Conservation (phyloP, 2,888 invertebrate genomes). For the Melanophora roralis region DNA sequence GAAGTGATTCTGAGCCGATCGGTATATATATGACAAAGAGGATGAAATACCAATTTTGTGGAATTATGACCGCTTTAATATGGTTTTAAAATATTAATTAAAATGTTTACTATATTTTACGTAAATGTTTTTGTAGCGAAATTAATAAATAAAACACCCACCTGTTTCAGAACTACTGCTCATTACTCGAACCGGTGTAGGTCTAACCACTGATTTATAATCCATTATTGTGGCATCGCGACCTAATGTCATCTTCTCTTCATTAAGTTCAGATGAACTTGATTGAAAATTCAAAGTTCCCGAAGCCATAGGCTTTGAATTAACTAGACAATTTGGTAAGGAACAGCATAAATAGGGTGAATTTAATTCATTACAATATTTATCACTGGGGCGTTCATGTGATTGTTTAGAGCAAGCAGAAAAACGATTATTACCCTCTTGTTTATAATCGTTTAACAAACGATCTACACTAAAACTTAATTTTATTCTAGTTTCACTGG, state of each 20-base stretch:
- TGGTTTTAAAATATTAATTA: too few relatives aligned
- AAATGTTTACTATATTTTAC: too few relatives aligned
- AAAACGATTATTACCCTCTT: slow-evolving; percentile 53
- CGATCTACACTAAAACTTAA: slow-evolving; percentile 76
- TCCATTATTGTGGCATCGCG: slow-evolving; percentile 66
- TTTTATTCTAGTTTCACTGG: slow-evolving; percentile 72
- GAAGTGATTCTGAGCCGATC: too few relatives aligned
- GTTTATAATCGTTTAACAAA: slow-evolving; percentile 66
- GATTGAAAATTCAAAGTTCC: slow-evolving; percentile 19
- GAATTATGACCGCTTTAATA: too few relatives aligned
- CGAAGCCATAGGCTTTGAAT: slow-evolving; percentile 41
- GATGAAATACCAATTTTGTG: too few relatives aligned
- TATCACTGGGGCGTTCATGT: slow-evolving; percentile 11
- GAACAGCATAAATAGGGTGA: slow-evolving; percentile 68
- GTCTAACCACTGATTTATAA: slow-evolving; percentile 72
- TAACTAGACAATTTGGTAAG: slow-evolving; percentile 67
- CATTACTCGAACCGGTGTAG: slow-evolving; percentile 72
- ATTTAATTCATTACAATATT: slow-evolving; percentile 67
- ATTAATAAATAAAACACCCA: slow-evolving; percentile 51
- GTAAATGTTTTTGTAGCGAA: too few relatives aligned
- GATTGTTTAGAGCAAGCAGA: not conserved
- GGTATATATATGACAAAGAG: too few relatives aligned
- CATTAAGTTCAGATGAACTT: not conserved
- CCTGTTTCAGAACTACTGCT: slow-evolving; percentile 68
- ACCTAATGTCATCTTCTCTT: slow-evolving; percentile 10